Evolutionary conservation across 2,888 invertebrate genomes (phyloP).

Genomic region (Calameuta filiformis): DNA sequence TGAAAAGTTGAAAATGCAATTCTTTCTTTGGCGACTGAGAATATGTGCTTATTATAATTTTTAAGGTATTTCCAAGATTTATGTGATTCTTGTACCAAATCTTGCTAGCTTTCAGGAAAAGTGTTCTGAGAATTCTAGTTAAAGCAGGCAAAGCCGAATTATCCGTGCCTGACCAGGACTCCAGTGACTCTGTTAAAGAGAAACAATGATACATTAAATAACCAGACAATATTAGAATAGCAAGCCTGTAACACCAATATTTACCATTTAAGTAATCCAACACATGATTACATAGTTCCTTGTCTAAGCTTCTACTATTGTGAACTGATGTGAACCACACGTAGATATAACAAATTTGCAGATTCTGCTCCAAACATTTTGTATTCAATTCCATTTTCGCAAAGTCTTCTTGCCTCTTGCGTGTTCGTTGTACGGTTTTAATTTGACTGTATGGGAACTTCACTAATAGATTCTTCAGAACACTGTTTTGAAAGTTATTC

Average conservation of each 20-base stretch:
- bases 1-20: slow-evolving; percentile 61
- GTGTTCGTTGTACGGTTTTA: slow-evolving; percentile 49
- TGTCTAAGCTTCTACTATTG: slow-evolving; percentile 65
- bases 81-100: slow-evolving; percentile 49
- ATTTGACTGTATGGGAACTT: slow-evolving; percentile 72
- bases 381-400: slow-evolving; percentile 64
- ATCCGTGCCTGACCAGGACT: slow-evolving; percentile 43
- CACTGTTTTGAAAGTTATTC: slow-evolving; percentile 68
- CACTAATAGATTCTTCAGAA: slow-evolving; percentile 70
- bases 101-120: slow-evolving; percentile 53
- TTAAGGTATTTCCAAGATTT: slow-evolving; percentile 43
- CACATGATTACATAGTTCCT: slow-evolving; percentile 61
- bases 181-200: slow-evolving; percentile 43
- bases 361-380: slow-evolving; percentile 69
- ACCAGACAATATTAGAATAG: not conserved
- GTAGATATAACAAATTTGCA: slow-evolving; percentile 66
- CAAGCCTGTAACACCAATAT: slow-evolving; percentile 15
- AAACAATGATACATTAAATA: slow-evolving; percentile 4
- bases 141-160: slow-evolving; percentile 38
- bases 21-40: slow-evolving; percentile 42
- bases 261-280: slow-evolving; percentile 69
- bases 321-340: slow-evolving; percentile 65
- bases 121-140: slow-evolving; percentile 43
- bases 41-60: slow-evolving; percentile 40
- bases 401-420: slow-evolving; percentile 61